phyloP scores from a whole-genome alignment of 2,113 vertebrate species.

The Procavia capensis region DNA sequence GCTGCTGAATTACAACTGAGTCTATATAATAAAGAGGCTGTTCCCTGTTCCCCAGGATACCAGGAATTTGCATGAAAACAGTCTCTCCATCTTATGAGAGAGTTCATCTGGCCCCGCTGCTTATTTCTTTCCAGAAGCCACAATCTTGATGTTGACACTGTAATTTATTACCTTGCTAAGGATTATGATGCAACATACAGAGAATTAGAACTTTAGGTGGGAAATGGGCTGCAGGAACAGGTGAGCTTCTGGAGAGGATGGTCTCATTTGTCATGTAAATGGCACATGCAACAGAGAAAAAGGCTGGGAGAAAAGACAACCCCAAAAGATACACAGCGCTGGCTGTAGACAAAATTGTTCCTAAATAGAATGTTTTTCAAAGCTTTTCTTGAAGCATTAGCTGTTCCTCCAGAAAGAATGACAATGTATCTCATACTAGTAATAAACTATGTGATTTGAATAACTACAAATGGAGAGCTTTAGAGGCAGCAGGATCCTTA shows the following conservation, averaged over 20 bases:
- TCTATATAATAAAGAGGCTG: conserved; percentile 63
- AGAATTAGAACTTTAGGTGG: conserved; percentile 55
- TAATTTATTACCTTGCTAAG: conserved; percentile 64
- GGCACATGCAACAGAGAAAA: conserved; percentile 40
- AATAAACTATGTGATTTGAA: conserved; percentile 86
- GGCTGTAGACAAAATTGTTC: conserved; percentile 72
- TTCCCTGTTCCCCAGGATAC: conserved; percentile 51
- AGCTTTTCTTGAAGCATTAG: conserved; percentile 81
- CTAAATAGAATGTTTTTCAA: conserved; percentile 76
- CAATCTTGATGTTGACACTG: conserved; percentile 69
- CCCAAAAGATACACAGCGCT: neutral
- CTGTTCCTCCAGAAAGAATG: conserved; percentile 81
- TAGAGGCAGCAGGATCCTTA: conserved; percentile 80
- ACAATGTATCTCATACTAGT: conserved; percentile 73
- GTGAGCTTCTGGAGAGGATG: conserved; percentile 50
- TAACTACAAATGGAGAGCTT: conserved; percentile 87
- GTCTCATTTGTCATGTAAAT: conserved; percentile 73
- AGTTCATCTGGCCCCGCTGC: conserved; percentile 65
- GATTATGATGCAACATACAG: conserved; percentile 56
- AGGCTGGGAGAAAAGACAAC: conserved; percentile 50
- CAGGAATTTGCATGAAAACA: conserved; percentile 74
- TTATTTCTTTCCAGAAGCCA: conserved; percentile 63
- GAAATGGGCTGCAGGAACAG: neutral
- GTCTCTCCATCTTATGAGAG: conserved; percentile 61
- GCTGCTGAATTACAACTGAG: conserved; percentile 30